Evolutionary conservation across 2,888 invertebrate species (phyloP).

Genomic region (Drosophila acutilabella): DNA sequence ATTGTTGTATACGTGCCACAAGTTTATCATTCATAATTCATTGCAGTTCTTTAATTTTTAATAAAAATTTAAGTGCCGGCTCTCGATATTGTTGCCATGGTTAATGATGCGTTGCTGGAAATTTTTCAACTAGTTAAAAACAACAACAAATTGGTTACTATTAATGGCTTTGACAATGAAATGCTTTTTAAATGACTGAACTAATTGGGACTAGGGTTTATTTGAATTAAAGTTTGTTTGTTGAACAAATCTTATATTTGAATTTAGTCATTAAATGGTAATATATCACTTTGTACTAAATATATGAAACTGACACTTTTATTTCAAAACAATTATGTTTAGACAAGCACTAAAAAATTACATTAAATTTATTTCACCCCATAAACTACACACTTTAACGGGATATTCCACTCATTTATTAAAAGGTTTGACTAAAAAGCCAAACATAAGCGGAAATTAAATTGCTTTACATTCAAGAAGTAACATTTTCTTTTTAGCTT

Average conservation of each 20-base stretch:
- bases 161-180: slow-evolving; percentile 34
- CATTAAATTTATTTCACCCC: too few relatives aligned
- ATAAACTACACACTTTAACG: not conserved
- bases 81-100: slow-evolving; percentile 35
- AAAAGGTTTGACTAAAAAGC: slow-evolving; percentile 25
- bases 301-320: too few relatives aligned
- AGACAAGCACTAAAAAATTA: too few relatives aligned
- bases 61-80: slow-evolving; percentile 50
- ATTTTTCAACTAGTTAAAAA: not conserved
- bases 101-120: slow-evolving; percentile 47
- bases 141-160: not conserved
- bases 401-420: slow-evolving; percentile 20
- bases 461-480: slow-evolving; percentile 50
- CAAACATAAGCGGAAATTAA: slow-evolving; percentile 70
- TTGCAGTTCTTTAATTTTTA: slow-evolving; percentile 50
- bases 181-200: slow-evolving; percentile 6
- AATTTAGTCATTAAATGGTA: too few relatives aligned
- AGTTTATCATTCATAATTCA: slow-evolving; percentile 59
- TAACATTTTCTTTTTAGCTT: not conserved
- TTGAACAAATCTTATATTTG: too few relatives aligned
- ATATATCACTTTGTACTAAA: too few relatives aligned
- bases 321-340: too few relatives aligned
- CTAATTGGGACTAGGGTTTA: not conserved
- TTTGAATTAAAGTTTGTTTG: not conserved
- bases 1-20: slow-evolving; percentile 39